Evolutionary conservation across 2,888 invertebrate species (phyloP).

Genomic region (Zhengitettix transpicula): DNA sequence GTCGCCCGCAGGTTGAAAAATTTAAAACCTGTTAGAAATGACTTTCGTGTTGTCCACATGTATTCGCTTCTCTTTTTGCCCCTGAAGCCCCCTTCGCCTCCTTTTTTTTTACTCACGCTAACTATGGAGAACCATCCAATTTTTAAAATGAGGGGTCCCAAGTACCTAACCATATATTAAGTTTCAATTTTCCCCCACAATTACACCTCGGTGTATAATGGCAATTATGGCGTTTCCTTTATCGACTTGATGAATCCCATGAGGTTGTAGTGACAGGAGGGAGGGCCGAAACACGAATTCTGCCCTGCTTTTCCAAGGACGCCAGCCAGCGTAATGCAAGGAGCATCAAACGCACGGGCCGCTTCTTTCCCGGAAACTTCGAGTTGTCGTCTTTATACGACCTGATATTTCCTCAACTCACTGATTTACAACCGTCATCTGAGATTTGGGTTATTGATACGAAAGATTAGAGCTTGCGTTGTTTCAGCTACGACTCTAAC

Average conservation of each 20-base stretch:
- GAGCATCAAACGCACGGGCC: too few species aligned
- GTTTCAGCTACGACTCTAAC: too few species aligned
- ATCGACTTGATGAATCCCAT: constrained; percentile 8
- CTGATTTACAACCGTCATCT: too few species aligned
- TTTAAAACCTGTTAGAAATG: constrained; percentile 9
- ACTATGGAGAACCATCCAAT: constrained; percentile 7
- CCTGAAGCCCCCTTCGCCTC: neutral
- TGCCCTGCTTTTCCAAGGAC: too few species aligned
- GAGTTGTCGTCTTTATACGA: too few species aligned
- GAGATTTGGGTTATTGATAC: too few species aligned
- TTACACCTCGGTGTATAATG: constrained; percentile 12
- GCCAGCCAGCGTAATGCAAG: too few species aligned
- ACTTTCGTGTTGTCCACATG: constrained; percentile 4
- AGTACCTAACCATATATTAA: constrained; percentile 10
- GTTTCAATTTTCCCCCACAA: constrained; percentile 12
- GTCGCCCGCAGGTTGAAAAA: neutral
- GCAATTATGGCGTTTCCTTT: constrained; percentile 10
- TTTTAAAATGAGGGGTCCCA: constrained; percentile 8
- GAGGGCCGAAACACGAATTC: too few species aligned
- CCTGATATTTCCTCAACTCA: too few species aligned
- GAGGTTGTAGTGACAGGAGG: too few species aligned
- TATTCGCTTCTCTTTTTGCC: neutral
- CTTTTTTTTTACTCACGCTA: constrained; percentile 1
- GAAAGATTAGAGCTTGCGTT: too few species aligned
- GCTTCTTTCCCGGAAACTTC: too few species aligned